Conservation (phyloP, 2,797 vertebrate genomes). For the Pseudochaenichthys georgianus region DNA sequence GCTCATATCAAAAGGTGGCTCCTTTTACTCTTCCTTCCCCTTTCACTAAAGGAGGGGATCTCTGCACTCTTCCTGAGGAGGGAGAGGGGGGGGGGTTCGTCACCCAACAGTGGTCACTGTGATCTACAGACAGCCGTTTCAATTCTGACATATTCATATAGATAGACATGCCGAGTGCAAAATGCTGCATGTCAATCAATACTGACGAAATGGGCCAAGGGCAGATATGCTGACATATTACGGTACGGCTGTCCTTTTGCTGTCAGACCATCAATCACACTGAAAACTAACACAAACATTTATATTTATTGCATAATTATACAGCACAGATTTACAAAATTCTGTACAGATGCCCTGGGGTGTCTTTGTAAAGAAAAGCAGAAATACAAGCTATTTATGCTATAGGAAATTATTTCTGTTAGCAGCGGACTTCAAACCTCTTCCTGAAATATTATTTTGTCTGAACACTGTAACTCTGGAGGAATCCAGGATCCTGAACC, state of each 20-base stretch:
- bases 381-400: neutral
- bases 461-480: neutral
- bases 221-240: constrained; percentile 34
- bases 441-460: neutral
- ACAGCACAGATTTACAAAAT: neutral
- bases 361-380: neutral
- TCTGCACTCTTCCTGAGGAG: constrained; percentile 44
- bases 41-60: constrained; percentile 64
- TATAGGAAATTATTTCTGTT: neutral
- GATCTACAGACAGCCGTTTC: constrained; percentile 43
- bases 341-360: neutral
- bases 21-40: constrained; percentile 72
- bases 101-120: constrained; percentile 47
- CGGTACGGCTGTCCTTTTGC: neutral
- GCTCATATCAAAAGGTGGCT: constrained; percentile 76
- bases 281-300: neutral
- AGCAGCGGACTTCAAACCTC: neutral
- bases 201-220: constrained; percentile 41
- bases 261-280: constrained; percentile 29
- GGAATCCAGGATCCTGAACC: too few species aligned
- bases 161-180: constrained; percentile 33
- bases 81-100: constrained; percentile 49
- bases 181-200: constrained; percentile 64
- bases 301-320: neutral
- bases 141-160: constrained; percentile 49